Percentiles rank a stretch among this genome's conserved stretches.
Evolutionary conservation across 2,113 vertebrate species (phyloP).

Genomic region (Phasianus colchicus): DNA sequence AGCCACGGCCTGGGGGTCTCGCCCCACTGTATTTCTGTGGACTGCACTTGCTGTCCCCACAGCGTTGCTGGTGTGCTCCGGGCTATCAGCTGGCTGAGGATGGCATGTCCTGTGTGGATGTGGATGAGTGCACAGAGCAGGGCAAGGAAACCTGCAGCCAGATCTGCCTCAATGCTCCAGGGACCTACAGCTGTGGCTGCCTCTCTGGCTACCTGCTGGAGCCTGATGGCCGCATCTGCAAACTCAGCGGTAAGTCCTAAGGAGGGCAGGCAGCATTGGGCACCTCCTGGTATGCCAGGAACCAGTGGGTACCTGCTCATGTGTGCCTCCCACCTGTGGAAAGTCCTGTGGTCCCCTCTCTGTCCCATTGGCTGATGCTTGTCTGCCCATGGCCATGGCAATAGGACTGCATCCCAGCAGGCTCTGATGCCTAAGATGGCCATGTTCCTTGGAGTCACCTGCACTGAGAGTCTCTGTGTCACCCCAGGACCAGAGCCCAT

Average conservation of each 20-base stretch:
- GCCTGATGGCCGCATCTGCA: conserved; percentile 83
- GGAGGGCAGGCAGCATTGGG: rapidly evolving
- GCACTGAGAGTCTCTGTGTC: not conserved
- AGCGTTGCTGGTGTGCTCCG: conserved; percentile 84
- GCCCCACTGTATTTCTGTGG: not conserved
- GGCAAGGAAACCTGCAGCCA: conserved; percentile 79
- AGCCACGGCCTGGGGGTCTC: not conserved
- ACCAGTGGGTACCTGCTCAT: not conserved
- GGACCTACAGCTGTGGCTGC: conserved; percentile 86
- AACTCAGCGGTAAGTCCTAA: conserved; percentile 80
- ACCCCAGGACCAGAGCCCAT: conserved; percentile 80
- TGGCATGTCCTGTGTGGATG: conserved; percentile 78
- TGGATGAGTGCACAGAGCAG: conserved; percentile 81
- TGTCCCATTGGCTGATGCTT: not conserved
- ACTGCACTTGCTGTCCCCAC: not conserved
- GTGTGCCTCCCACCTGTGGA: rapidly evolving
- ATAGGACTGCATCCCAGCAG: not conserved
- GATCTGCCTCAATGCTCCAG: conserved; percentile 81
- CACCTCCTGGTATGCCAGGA: not conserved
- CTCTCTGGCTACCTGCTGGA: conserved; percentile 85
- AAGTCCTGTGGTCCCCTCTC: not conserved
- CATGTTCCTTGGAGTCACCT: rapidly evolving
- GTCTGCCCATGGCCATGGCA: rapidly evolving
- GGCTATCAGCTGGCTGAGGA: conserved; percentile 79
- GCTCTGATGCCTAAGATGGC: rapidly evolving